phyloP scores from a whole-genome alignment of 1,140 invertebrate species.

The Polypedilum pembai region DNA sequence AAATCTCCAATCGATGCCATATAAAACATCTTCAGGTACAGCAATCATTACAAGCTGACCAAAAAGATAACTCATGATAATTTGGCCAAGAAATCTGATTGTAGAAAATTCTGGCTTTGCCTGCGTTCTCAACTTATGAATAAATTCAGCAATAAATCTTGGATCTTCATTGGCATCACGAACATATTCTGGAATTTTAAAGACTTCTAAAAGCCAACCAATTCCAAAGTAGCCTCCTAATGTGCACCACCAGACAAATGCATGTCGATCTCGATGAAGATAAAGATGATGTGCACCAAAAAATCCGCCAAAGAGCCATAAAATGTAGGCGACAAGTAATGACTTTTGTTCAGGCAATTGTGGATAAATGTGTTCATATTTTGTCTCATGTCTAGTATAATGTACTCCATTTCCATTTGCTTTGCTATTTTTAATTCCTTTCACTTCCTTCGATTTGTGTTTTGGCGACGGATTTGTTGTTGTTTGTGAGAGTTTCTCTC shows the following conservation, averaged over 20 bases:
- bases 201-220: slow-evolving; percentile 81
- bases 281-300: slow-evolving; percentile 90
- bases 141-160: slow-evolving; percentile 58
- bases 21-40: slow-evolving; percentile 66
- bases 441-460: not conserved
- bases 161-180: slow-evolving; percentile 75
- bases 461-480: not conserved
- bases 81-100: slow-evolving; percentile 64
- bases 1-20: slow-evolving; percentile 59
- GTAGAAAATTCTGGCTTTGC: slow-evolving; percentile 71
- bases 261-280: slow-evolving; percentile 78
- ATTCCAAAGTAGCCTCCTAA: slow-evolving; percentile 77
- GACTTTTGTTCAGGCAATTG: slow-evolving; percentile 51
- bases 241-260: slow-evolving; percentile 78
- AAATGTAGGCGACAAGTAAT: slow-evolving; percentile 63
- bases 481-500: not conserved
- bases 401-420: slow-evolving; percentile 3
- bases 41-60: slow-evolving; percentile 64
- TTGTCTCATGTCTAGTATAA: not conserved
- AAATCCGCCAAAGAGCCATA: slow-evolving; percentile 80
- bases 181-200: slow-evolving; percentile 79
- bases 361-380: slow-evolving; percentile 20
- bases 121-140: slow-evolving; percentile 53
- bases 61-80: slow-evolving; percentile 73
- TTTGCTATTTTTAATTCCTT: not conserved